Evolutionary conservation across 2,797 vertebrate genomes (phyloP), one percentile per base, ranked within the genome.

Genomic region (Darevskia mixta): DNA sequence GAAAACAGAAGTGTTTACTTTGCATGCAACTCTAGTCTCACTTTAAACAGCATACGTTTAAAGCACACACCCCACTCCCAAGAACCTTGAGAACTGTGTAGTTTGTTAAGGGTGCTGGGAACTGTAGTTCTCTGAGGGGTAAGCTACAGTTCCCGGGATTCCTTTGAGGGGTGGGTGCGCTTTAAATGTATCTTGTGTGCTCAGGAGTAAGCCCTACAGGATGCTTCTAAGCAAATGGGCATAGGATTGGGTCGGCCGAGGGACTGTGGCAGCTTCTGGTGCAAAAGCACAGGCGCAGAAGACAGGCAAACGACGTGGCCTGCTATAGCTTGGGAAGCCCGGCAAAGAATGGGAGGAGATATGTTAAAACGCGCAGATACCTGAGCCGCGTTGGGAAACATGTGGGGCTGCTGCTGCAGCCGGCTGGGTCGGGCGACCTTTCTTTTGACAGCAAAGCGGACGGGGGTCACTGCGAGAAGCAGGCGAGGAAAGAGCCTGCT

Each of bases 301-400:
- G 45, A 75, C 79, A 67, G 79, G 80, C 79, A 82, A 43, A n/a
- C 13, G 1, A 27, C 29, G 11, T 5, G 18, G 86, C 9, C 86
- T 35, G 32, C 79, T 76, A 66, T 27, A 11, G 41, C 13, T 5
- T 3, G 45, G 58, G 20, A 66, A 49, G 79, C 32, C 80, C 41
- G 23, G 25, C 79, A 13, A 55, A 13, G 43, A 23, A 2, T 58
- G 80, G 80, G 80, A 29, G 72, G 80, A 15, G 79, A 10, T 0
- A 4, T 27, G 4, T 1, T 3, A 38, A 2, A 6, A 7, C 18
- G 2, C 9, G 32, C 8, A 20, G 75, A 17, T n/a, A 4, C 3
- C 13, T 35, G 73, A 5, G 58, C 18, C 20, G 11, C 2, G 25
- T 41, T 7, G n/a, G 55, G 13, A n/a, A 83, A 1, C 35, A 89